Base-by-base conservation (phyloP, 2,113 vertebrate genomes). In the Natator depressus region DNA sequence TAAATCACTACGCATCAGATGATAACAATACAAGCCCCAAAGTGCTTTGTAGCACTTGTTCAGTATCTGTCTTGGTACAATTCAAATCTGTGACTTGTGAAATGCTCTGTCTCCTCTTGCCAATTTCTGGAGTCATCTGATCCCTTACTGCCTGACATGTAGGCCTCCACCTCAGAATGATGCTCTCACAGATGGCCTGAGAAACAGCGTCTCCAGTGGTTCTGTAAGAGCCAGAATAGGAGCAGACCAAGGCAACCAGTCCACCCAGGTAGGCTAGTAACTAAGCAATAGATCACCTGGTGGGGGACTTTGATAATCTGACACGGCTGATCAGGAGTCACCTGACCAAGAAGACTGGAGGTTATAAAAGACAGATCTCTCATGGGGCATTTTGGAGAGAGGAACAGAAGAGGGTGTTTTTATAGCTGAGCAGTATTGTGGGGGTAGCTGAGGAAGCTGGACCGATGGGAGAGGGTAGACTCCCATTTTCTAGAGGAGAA, bases 51-150 rank as follows among this genome's bases (percentile, higher is more conserved):
- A 65, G 20, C 0, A 80, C 89, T 72, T 54, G 3, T 0, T 46
- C 65, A 82, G 35, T 62, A 82, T 65, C 20, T 53, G 27, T 62
- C 22, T 82, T 62, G 82, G 20, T 2, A 86, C 8, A 91, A 27
- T 12, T 82, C 31, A 72, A 8, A 0, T 42, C 46, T 8, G 7
- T 72, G 62, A 49, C 9, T n/a, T 35, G 8, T 55, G 10, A 55
- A 10, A 53, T 53, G 6, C 1, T 87, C 17, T 8, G 0, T 0
- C 27, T 82, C 62, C 1, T 27, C 4, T 53, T 42, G 29, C 0
- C 3, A 6, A 20, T 87, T 57, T 50, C 31, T 81, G 65, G 92
- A 47, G 82, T 89, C 17, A n/a, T 72, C 65, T 8, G 2, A 38
- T 38, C 17, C 35, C 65, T 38, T 72, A 3, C 10, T 47, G 27